phyloP scores from a whole-genome alignment of 2,888 invertebrate genomes.

The Orthosia gracilis region DNA sequence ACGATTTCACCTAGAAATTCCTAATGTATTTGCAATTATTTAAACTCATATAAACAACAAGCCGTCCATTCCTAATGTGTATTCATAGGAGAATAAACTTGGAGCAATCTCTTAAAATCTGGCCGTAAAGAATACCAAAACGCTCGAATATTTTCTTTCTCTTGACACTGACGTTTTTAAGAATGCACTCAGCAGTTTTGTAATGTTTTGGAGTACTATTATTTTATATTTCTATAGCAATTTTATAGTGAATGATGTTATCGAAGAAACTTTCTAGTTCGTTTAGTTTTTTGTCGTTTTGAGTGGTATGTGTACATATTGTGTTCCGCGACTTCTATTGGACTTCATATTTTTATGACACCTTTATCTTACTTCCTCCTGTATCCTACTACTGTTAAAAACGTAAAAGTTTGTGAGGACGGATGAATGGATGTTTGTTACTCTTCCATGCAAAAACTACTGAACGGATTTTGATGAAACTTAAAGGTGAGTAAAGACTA shows the following conservation, averaged over 20 bases:
- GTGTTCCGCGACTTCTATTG: background rate
- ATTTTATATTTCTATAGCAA: slow-evolving; percentile 33
- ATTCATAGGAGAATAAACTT: background rate
- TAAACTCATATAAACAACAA: too few species aligned
- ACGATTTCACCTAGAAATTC: too few species aligned
- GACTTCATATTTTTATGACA: background rate
- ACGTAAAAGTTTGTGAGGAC: too few species aligned
- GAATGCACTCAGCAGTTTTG: slow-evolving; percentile 39
- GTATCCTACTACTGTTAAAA: too few species aligned
- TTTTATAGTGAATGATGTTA: slow-evolving; percentile 45
- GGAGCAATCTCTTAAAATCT: background rate
- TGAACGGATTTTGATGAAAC: too few species aligned
- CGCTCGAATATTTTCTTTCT: slow-evolving; percentile 5
- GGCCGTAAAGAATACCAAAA: slow-evolving; percentile 34
- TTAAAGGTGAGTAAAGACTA: too few species aligned
- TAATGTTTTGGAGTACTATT: slow-evolving; percentile 35
- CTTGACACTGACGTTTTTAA: slow-evolving; percentile 49
- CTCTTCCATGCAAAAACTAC: too few species aligned
- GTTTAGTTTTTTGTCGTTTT: slow-evolving; percentile 34
- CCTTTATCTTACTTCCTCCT: background rate
- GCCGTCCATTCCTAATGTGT: too few species aligned
- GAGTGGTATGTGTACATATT: slow-evolving; percentile 32
- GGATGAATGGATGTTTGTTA: too few species aligned
- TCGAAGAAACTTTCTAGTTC: slow-evolving; percentile 23
- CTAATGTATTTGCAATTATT: too few species aligned